Conservation (phyloP, 2,888 invertebrate species). For the Oxytorus armatus region DNA sequence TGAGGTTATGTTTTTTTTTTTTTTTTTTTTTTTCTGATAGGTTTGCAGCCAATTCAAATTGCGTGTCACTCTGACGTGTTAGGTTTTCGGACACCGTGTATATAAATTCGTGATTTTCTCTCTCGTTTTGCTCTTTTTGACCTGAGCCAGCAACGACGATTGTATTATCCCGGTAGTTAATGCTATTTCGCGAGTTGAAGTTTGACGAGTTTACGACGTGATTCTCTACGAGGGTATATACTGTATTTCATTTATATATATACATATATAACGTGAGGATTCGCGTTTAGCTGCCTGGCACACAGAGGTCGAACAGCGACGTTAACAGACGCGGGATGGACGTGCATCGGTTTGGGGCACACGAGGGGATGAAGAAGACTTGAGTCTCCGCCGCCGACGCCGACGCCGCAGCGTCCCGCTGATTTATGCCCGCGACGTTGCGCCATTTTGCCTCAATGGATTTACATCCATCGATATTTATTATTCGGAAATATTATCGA, state of each 20-base stretch:
- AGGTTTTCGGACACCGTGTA: too few relatives aligned
- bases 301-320: conserved; percentile 71
- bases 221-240: conserved; percentile 66
- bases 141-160: conserved; percentile 75
- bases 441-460: conserved; percentile 84
- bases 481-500: conserved; percentile 84
- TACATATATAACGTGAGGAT: conserved; percentile 7
- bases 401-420: conserved; percentile 72
- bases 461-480: conserved; percentile 84
- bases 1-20: too few relatives aligned
- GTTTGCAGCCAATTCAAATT: too few relatives aligned
- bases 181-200: conserved; percentile 83
- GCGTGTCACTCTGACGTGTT: too few relatives aligned
- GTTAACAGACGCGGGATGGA: conserved; percentile 69
- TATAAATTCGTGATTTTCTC: conserved; percentile 39
- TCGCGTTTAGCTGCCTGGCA: conserved; percentile 52
- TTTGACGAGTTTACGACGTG: conserved; percentile 84
- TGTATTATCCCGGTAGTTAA: conserved; percentile 84
- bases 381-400: conserved; percentile 57
- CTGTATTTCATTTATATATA: conserved; percentile 18
- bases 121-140: conserved; percentile 22
- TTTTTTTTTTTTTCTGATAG: too few relatives aligned
- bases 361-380: conserved; percentile 42
- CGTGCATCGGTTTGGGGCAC: conserved; percentile 60
- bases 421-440: conserved; percentile 84